Evolutionary conservation across 1,140 invertebrate species (phyloP).

Genomic region (Parapsyche elsis): DNA sequence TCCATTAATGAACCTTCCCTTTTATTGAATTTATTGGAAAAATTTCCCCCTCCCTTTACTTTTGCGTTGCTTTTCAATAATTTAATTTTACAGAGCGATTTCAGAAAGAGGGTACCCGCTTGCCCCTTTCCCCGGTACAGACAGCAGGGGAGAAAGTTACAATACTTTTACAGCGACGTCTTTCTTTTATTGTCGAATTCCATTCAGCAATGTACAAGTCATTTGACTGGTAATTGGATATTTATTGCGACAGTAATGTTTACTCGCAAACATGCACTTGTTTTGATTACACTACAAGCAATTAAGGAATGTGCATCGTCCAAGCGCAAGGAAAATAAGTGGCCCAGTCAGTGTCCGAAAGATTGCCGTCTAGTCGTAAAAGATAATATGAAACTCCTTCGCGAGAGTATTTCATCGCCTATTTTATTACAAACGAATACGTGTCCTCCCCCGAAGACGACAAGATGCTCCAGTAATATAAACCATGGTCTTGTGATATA

Average conservation of each 20-base stretch:
- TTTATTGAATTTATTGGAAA: conserved; percentile 46
- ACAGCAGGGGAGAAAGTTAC: conserved; percentile 8
- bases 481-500: background rate
- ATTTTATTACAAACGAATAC: conserved; percentile 38
- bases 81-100: conserved; percentile 36
- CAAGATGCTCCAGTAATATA: background rate
- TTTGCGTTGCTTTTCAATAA: conserved; percentile 35
- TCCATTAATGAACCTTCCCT: conserved; percentile 46
- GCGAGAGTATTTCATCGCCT: conserved; percentile 30
- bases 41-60: conserved; percentile 11
- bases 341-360: background rate
- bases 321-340: background rate
- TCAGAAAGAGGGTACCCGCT: background rate
- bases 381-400: conserved; percentile 32
- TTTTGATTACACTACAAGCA: background rate
- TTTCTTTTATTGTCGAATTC: background rate
- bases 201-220: too few species aligned
- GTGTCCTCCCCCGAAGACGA: background rate
- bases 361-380: conserved; percentile 34
- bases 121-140: background rate
- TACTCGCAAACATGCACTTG: background rate
- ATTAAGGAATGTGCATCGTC: conserved; percentile 1
- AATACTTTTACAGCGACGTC: background rate
- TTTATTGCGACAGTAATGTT: background rate
- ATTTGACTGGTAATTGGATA: too few species aligned